These are phyloP conservation scores for Propithecus deckenii DNA, from an alignment of 2,797 vertebrate species.

Conservation along the genomic window DNA sequence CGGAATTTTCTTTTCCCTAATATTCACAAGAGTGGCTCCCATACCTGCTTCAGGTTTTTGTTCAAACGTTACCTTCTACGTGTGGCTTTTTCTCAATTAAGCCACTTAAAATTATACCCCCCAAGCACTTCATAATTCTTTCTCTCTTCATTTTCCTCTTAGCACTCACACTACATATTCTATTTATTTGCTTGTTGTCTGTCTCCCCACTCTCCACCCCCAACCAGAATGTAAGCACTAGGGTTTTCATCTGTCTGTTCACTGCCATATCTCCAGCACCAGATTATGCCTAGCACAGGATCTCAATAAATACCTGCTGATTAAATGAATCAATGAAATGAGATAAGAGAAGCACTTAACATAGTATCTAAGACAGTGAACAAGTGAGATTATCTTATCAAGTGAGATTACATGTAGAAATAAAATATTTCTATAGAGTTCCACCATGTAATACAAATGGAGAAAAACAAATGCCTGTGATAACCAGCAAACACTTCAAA, in stretches of 20 bases:
- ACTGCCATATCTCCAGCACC: not conserved
- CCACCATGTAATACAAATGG: not conserved
- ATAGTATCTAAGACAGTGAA: not conserved
- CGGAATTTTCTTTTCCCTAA: not conserved
- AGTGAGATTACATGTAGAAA: not conserved
- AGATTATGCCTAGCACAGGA: not conserved
- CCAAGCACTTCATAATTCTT: not conserved
- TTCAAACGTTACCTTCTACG: not conserved
- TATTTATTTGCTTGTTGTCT: not conserved
- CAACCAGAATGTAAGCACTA: not conserved
- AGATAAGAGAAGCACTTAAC: not conserved
- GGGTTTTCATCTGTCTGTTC: not conserved
- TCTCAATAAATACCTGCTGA: not conserved
- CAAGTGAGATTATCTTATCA: not conserved
- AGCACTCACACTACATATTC: not conserved
- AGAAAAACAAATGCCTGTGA: not conserved
- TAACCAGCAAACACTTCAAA: not conserved
- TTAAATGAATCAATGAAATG: not conserved
- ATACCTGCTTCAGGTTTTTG: not conserved
- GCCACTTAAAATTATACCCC: not conserved
- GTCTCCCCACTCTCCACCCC: not conserved
- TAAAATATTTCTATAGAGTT: not conserved
- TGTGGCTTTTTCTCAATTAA: not conserved
- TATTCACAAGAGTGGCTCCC: not conserved
- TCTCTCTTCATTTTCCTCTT: not conserved